phyloP scores from a whole-genome alignment of 2,888 invertebrate genomes.

The Eristalinus aeneus region DNA sequence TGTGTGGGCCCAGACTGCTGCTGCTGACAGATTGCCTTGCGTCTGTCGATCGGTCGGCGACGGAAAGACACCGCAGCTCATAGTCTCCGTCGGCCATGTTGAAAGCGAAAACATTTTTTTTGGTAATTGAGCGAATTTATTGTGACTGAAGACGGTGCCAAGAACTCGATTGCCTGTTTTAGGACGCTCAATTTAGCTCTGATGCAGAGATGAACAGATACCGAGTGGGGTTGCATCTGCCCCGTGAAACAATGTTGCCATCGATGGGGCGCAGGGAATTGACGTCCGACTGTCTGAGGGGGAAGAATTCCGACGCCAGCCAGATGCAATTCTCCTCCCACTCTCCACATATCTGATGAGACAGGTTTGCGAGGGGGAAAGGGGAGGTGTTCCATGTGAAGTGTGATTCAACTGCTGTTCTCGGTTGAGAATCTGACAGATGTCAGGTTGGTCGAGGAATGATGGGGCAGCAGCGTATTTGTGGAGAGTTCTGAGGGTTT shows the following conservation, averaged over 20 bases:
- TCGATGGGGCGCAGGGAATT: conserved; percentile 26
- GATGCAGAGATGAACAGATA: not conserved
- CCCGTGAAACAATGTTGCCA: not conserved
- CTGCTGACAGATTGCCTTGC: conserved; percentile 37
- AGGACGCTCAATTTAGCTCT: conserved; percentile 44
- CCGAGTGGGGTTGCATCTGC: not conserved
- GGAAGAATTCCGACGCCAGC: not conserved
- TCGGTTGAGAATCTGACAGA: not conserved
- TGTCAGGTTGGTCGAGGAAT: not conserved
- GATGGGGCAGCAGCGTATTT: not conserved
- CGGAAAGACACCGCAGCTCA: not conserved
- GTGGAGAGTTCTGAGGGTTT: not conserved
- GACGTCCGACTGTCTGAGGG: conserved; percentile 55
- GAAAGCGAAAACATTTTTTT: conserved; percentile 35
- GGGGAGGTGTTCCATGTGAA: not conserved
- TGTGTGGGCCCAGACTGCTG: not conserved
- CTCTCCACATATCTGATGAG: not conserved
- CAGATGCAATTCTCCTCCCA: not conserved
- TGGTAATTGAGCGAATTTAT: conserved; percentile 58
- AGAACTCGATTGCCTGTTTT: conserved; percentile 18
- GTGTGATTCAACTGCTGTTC: not conserved
- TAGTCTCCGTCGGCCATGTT: not conserved
- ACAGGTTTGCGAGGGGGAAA: not conserved
- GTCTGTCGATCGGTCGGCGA: not conserved
- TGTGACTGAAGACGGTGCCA: conserved; percentile 35